A percentile compares a stretch with the other conserved stretches of the same genome.
Conservation (phyloP, 2,797 vertebrate species). For the Sebastes aleutianus region DNA sequence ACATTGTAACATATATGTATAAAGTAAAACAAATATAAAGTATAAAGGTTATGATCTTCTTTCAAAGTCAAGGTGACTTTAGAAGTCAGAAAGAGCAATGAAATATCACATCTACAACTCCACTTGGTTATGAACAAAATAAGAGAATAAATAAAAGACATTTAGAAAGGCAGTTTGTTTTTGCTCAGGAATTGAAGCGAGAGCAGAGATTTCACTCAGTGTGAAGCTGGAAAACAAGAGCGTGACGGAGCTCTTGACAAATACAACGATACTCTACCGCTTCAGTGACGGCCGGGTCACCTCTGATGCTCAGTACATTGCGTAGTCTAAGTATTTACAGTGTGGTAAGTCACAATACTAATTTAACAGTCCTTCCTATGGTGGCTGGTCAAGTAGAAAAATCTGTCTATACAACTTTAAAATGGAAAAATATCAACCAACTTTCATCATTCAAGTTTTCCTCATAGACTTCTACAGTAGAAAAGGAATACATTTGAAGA, state of each 20-base stretch:
- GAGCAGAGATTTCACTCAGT: conserved; percentile 27
- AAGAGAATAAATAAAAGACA: conserved; percentile 74
- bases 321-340: conserved; percentile 49
- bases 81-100: conserved; percentile 61
- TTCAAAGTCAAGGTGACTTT: conserved; percentile 65
- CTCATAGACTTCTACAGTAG: conserved; percentile 54
- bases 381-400: conserved; percentile 53
- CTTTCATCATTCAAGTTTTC: conserved; percentile 48
- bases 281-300: conserved; percentile 43
- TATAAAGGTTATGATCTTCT: conserved; percentile 68
- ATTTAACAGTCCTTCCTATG: conserved; percentile 24
- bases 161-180: conserved; percentile 39
- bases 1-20: conserved; percentile 56
- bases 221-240: conserved; percentile 34
- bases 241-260: background rate
- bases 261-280: background rate
- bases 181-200: conserved; percentile 31
- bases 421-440: conserved; percentile 60
- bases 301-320: conserved; percentile 12
- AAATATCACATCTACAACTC: conserved; percentile 55
- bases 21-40: conserved; percentile 67
- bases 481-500: conserved; percentile 74
- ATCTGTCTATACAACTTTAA: conserved; percentile 50
- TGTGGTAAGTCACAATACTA: conserved; percentile 40
- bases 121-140: conserved; percentile 64